Evolutionary conservation across 1,140 invertebrate species (phyloP).

Genomic region (Orussus abietinus): DNA sequence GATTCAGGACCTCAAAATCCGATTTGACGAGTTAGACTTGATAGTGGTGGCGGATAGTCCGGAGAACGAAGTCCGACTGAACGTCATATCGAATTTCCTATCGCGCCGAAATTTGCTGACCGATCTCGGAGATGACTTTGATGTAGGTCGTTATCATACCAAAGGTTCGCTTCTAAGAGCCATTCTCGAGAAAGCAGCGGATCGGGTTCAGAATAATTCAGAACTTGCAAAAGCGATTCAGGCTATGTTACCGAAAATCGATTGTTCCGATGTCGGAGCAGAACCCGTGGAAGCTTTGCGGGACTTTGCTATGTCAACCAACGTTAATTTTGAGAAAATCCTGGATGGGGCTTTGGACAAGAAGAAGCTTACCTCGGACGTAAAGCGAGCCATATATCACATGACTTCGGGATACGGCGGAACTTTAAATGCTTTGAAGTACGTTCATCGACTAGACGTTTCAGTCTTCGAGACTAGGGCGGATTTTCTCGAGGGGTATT

Average conservation of each 20-base stretch:
- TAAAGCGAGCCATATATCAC: slow-evolving; percentile 2
- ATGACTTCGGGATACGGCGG: slow-evolving; percentile 10
- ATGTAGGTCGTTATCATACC: slow-evolving; percentile 9
- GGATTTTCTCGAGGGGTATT: slow-evolving; percentile 9
- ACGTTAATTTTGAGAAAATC: slow-evolving; percentile 11
- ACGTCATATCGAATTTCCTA: not conserved
- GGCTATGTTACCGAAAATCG: not conserved
- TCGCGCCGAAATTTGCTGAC: not conserved
- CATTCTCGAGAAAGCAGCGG: slow-evolving; percentile 6
- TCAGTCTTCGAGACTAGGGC: slow-evolving; percentile 3
- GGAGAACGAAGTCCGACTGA: not conserved
- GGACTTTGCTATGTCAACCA: slow-evolving; percentile 6
- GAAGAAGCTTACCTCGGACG: slow-evolving; percentile 5
- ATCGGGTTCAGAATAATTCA: not conserved
- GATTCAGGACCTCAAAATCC: slow-evolving; percentile 7
- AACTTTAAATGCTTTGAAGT: slow-evolving; percentile 3
- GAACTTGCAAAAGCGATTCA: not conserved
- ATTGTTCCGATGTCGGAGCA: slow-evolving; percentile 1
- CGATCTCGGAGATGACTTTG: slow-evolving; percentile 10
- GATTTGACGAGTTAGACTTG: not conserved
- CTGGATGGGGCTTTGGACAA: slow-evolving; percentile 6
- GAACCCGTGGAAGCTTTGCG: slow-evolving; percentile 5
- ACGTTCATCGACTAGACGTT: slow-evolving; percentile 5
- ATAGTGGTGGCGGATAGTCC: not conserved
- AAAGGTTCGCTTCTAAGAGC: slow-evolving; percentile 5